These are phyloP conservation scores for Pocillopora verrucosa DNA, from an alignment of 64 coral and sea anemone genomes.

Conservation along the genomic window DNA sequence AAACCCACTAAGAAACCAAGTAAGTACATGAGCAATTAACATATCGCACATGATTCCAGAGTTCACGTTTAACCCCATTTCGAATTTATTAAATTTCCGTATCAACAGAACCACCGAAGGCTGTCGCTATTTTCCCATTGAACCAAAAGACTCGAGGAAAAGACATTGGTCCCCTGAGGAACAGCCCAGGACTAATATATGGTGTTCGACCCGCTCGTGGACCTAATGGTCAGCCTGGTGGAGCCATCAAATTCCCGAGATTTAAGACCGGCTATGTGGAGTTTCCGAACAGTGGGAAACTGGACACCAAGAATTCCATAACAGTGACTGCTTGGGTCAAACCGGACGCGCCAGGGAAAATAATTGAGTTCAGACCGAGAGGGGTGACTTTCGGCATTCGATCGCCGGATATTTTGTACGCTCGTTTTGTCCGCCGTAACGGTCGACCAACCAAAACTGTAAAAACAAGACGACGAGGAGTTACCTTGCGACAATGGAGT, in stretches of 20 bases:
- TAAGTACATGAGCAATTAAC: conserved; percentile 10
- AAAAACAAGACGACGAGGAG: conserved; percentile 19
- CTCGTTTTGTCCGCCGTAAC: conserved; percentile 16
- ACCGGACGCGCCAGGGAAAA: conserved; percentile 32
- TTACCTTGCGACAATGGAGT: conserved; percentile 33
- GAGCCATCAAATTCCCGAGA: conserved; percentile 32
- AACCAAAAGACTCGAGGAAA: conserved; percentile 12
- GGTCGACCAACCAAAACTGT: conserved; percentile 18
- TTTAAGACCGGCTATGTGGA: conserved; percentile 29
- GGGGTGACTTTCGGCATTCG: conserved; percentile 34
- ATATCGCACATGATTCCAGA: background rate
- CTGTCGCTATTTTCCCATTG: conserved; percentile 42
- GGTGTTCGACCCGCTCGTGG: conserved; percentile 50
- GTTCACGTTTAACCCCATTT: no score
- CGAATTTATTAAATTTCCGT: background rate
- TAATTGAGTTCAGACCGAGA: conserved; percentile 32
- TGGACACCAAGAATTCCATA: conserved; percentile 46
- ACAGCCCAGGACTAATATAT: conserved; percentile 26
- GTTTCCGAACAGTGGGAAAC: conserved; percentile 47
- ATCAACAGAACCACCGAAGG: conserved; percentile 43
- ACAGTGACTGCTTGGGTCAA: conserved; percentile 55
- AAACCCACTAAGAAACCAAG: conserved; percentile 52
- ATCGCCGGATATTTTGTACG: background rate
- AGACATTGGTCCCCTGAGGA: conserved; percentile 45
- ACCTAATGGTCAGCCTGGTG: conserved; percentile 39